Evolutionary conservation across 2,797 vertebrate genomes (phyloP).

Genomic region (Champsocephalus esox): DNA sequence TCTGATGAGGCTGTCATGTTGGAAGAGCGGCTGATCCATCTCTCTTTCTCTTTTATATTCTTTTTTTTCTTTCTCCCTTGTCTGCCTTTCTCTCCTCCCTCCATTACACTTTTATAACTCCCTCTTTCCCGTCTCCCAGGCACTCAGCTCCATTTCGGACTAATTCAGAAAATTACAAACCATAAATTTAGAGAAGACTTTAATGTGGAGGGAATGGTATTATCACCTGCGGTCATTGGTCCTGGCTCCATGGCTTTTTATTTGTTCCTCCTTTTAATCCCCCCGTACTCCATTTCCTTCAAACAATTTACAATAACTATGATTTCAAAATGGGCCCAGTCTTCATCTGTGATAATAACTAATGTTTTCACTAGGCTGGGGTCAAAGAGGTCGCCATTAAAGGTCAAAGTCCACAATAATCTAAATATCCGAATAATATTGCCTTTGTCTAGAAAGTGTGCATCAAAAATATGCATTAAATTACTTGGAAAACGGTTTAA

Average conservation of each 20-base stretch:
- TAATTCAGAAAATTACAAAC: conserved; percentile 59
- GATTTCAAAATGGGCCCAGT: neutral
- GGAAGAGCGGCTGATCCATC: conserved; percentile 61
- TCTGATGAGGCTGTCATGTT: conserved; percentile 68
- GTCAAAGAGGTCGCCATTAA: neutral
- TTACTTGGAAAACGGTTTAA: neutral
- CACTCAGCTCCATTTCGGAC: conserved; percentile 34
- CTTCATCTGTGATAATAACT: neutral
- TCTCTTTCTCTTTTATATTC: neutral
- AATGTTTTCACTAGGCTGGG: neutral
- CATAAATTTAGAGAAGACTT: conserved; percentile 51
- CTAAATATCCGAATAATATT: neutral
- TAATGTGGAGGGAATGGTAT: conserved; percentile 34
- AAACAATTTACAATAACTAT: neutral
- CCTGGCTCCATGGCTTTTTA: conserved; percentile 1
- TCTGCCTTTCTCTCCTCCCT: no score
- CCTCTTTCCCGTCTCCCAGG: conserved; percentile 7
- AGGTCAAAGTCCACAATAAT: neutral
- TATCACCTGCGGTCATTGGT: conserved; percentile 30
- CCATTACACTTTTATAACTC: neutral
- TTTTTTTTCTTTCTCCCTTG: neutral
- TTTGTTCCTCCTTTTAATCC: conserved; percentile 19
- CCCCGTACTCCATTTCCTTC: neutral
- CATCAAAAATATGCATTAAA: neutral
- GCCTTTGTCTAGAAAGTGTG: neutral